phyloP scores from a whole-genome alignment of 2,797 vertebrate species.

The Toxotes lorentzi region DNA sequence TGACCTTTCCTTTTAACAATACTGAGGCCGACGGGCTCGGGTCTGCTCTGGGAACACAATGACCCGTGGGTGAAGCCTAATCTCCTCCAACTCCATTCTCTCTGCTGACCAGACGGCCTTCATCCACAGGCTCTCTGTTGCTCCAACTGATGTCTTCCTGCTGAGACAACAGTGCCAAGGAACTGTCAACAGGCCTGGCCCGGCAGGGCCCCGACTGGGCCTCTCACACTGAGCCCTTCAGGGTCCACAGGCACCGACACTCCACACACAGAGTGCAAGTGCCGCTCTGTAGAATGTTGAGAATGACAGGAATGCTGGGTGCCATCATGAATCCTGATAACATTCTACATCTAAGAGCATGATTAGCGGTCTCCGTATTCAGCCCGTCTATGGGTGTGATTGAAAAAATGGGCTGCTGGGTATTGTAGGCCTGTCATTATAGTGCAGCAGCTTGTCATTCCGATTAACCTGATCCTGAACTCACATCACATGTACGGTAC shows the following conservation, averaged over 20 bases:
- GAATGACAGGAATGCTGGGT: conserved; percentile 81
- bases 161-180: conserved; percentile 95
- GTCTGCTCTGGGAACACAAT: conserved; percentile 92
- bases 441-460: conserved; percentile 84
- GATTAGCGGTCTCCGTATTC: conserved; percentile 61
- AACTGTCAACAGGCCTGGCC: conserved; percentile 92
- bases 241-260: conserved; percentile 69
- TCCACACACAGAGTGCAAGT: conserved; percentile 46
- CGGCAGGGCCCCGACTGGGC: conserved; percentile 81
- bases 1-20: conserved; percentile 95
- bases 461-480: conserved; percentile 82
- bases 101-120: conserved; percentile 83
- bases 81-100: conserved; percentile 92
- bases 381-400: conserved; percentile 69
- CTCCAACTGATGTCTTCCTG: conserved; percentile 96
- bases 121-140: conserved; percentile 90
- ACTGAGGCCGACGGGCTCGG: conserved; percentile 84
- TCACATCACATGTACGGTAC: conserved; percentile 61
- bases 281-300: conserved; percentile 67
- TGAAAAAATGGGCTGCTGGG: conserved; percentile 75
- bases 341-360: conserved; percentile 69
- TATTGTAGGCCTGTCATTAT: conserved; percentile 86
- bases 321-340: conserved; percentile 78
- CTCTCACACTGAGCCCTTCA: conserved; percentile 76
- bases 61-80: conserved; percentile 95